Conservation (phyloP, 2,113 vertebrate genomes). For the Xiphias gladius region DNA sequence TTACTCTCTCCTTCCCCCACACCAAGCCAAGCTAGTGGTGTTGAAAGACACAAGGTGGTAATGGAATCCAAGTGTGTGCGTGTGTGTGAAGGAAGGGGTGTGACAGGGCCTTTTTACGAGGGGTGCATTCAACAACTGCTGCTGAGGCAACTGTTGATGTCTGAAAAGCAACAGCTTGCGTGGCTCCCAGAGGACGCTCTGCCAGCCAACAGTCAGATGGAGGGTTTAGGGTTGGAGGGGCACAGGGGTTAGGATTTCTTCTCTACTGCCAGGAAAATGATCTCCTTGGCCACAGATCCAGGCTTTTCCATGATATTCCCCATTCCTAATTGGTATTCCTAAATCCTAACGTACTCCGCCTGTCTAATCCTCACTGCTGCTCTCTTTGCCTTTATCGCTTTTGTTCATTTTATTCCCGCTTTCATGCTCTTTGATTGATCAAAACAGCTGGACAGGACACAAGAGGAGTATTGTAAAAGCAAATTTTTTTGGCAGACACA, state of each 20-base stretch:
- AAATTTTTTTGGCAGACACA: not conserved
- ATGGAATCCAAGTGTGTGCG: slow-evolving; percentile 58
- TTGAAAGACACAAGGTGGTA: slow-evolving; percentile 66
- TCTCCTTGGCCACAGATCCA: slow-evolving; percentile 75
- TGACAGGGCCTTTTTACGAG: slow-evolving; percentile 39
- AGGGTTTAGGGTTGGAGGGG: slow-evolving; percentile 75
- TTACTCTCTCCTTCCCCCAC: not conserved
- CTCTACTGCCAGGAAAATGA: slow-evolving; percentile 71
- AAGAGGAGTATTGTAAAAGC: not conserved
- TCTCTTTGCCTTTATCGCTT: slow-evolving; percentile 25
- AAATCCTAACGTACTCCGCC: slow-evolving; percentile 51
- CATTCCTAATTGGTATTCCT: slow-evolving; percentile 73
- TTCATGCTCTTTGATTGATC: slow-evolving; percentile 22
- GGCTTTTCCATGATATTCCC: slow-evolving; percentile 69
- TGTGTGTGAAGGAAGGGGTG: slow-evolving; percentile 13
- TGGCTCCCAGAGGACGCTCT: slow-evolving; percentile 73
- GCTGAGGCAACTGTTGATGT: slow-evolving; percentile 82
- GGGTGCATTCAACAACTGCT: slow-evolving; percentile 76
- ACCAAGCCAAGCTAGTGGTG: slow-evolving; percentile 30
- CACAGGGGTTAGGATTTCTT: slow-evolving; percentile 78
- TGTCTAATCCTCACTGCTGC: slow-evolving; percentile 48
- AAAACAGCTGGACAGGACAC: slow-evolving; percentile 52
- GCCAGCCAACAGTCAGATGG: slow-evolving; percentile 80
- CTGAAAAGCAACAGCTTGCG: slow-evolving; percentile 81
- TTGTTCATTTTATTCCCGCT: slow-evolving; percentile 4